These are phyloP conservation scores for Triplophysa tibetana DNA, from an alignment of 2,113 vertebrate species.

Conservation along the genomic window DNA sequence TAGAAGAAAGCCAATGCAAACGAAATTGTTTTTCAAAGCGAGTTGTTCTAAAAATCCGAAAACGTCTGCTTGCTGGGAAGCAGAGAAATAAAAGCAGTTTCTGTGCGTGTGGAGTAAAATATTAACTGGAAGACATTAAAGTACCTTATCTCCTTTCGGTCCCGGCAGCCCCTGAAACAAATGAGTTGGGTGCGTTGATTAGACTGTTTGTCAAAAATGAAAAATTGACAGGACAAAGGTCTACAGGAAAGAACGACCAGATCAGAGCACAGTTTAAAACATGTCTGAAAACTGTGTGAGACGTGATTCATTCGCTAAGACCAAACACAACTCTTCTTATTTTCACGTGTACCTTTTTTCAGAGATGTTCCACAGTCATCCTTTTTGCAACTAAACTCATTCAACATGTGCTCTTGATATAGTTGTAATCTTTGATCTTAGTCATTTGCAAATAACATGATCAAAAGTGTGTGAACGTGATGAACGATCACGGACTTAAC, in stretches of 20 bases:
- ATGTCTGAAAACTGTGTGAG: not conserved
- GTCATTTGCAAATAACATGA: not conserved
- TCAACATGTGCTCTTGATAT: not conserved
- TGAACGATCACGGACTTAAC: not conserved
- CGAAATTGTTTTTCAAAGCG: too few relatives aligned
- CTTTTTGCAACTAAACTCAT: slow-evolving; percentile 33
- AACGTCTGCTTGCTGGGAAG: slow-evolving; percentile 45
- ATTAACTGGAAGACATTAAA: slow-evolving; percentile 36
- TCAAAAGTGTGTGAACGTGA: slow-evolving; percentile 6
- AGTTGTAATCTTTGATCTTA: slow-evolving; percentile 19
- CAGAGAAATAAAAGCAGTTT: not conserved
- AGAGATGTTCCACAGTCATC: not conserved
- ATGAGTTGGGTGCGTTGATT: slow-evolving; percentile 57
- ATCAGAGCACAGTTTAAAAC: not conserved
- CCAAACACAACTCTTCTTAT: not conserved
- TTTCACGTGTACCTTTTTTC: not conserved
- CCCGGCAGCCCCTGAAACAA: slow-evolving; percentile 83
- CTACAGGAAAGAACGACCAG: not conserved
- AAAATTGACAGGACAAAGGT: not conserved
- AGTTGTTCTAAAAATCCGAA: slow-evolving; percentile 38
- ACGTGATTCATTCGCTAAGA: not conserved
- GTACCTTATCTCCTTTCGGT: slow-evolving; percentile 94
- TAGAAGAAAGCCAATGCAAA: slow-evolving; percentile 5
- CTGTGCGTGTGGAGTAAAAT: slow-evolving; percentile 2
- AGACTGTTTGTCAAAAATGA: slow-evolving; percentile 32